A percentile compares a stretch with the other conserved stretches of the same genome.
Conservation (phyloP, 1,140 invertebrate genomes). For the Telenomus remus region DNA sequence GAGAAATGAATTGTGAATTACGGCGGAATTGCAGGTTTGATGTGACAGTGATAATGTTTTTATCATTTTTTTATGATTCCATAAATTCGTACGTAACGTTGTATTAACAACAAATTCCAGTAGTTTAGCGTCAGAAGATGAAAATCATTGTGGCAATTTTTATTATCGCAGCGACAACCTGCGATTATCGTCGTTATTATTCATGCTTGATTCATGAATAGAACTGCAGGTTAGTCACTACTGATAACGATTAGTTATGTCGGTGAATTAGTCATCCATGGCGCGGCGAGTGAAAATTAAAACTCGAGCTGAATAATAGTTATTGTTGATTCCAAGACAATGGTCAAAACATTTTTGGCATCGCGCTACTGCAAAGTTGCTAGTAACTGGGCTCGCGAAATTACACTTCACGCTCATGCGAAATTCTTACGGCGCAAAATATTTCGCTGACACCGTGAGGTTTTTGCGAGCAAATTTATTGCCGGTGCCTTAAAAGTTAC, state of each 20-base stretch:
- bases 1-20: too few relatives aligned
- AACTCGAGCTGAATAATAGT: background rate
- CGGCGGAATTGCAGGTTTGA: too few relatives aligned
- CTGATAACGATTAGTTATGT: conserved; percentile 23
- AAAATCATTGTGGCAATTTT: conserved; percentile 2
- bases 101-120: background rate
- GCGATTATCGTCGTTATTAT: conserved; percentile 14
- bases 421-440: background rate
- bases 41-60: too few relatives aligned
- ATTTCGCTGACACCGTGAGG: background rate
- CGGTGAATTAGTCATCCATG: conserved; percentile 10
- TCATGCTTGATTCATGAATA: conserved; percentile 17
- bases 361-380: background rate
- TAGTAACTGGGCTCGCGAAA: background rate
- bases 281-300: background rate
- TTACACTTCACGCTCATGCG: background rate
- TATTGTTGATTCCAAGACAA: background rate
- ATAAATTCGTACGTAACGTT: background rate
- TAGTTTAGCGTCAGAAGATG: background rate
- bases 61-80: too few relatives aligned
- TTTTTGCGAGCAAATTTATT: background rate
- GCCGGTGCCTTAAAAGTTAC: background rate
- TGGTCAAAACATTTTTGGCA: background rate
- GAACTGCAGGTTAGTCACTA: conserved; percentile 9
- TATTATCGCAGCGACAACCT: conserved; percentile 7